Conservation (phyloP, 2,113 vertebrate genomes). For the Polyodon spathula region DNA sequence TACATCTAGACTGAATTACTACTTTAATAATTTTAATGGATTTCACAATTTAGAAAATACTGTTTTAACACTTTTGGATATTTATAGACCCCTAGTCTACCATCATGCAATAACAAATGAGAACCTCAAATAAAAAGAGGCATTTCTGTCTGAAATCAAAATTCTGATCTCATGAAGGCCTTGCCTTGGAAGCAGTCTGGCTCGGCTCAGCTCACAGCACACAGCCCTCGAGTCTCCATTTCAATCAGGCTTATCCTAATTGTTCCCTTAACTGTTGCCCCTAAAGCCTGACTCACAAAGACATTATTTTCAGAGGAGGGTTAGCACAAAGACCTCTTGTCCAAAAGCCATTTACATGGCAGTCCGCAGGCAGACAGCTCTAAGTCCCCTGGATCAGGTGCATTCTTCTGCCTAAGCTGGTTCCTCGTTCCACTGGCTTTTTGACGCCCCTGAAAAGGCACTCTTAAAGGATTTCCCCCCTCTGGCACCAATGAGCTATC, state of each 20-base stretch:
- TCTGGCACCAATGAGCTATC: too few species aligned
- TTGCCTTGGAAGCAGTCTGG: too few species aligned
- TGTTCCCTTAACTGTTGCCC: not conserved
- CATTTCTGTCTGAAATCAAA: too few species aligned
- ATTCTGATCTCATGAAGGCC: not conserved
- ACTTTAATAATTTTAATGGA: too few species aligned
- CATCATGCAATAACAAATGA: too few species aligned
- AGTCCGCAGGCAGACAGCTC: not conserved
- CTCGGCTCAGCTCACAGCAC: not conserved
- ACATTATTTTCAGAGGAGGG: not conserved
- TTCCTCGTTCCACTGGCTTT: not conserved
- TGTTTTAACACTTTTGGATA: too few species aligned
- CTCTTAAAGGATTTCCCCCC: too few species aligned
- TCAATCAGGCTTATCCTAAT: conserved; percentile 1
- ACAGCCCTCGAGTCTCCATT: not conserved
- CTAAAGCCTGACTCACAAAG: not conserved
- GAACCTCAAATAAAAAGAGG: too few species aligned
- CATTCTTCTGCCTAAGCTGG: not conserved
- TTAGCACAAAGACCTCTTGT: not conserved
- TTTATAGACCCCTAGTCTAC: too few species aligned
- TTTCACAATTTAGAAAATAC: too few species aligned
- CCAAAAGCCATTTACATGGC: not conserved
- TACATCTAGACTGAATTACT: too few species aligned
- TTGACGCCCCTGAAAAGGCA: too few species aligned
- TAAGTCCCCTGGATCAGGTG: not conserved